Evolutionary conservation across 1,140 invertebrate species (phyloP).

Genomic region (Atta colombica): DNA sequence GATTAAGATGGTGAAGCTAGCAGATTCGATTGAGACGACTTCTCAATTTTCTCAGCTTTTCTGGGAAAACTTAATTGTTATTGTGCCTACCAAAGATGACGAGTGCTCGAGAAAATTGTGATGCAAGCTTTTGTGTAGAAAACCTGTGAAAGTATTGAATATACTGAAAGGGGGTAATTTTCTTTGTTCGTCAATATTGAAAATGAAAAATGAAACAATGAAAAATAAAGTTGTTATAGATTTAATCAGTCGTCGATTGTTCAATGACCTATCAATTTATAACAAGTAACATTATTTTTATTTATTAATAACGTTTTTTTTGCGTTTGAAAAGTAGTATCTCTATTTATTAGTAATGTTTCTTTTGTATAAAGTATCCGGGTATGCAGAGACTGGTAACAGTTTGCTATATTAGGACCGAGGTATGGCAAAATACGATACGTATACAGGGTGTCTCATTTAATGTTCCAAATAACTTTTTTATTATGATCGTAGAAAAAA

Average conservation of each 20-base stretch:
- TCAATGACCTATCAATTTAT: not conserved
- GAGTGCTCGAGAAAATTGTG: not conserved
- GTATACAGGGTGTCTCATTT: too few species aligned
- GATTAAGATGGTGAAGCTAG: not conserved
- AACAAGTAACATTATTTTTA: not conserved
- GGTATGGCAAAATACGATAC: constrained; percentile 57
- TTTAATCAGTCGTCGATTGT: not conserved
- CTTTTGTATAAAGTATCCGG: constrained; percentile 65
- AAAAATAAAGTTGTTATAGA: not conserved
- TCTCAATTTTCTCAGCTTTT: constrained; percentile 4
- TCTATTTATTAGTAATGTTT: not conserved
- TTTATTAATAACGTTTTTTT: constrained; percentile 10
- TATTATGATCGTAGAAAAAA: too few species aligned
- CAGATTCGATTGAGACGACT: not conserved
- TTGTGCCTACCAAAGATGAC: not conserved
- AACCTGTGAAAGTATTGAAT: not conserved
- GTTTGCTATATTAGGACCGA: constrained; percentile 75
- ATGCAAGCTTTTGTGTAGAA: not conserved
- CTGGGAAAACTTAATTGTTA: constrained; percentile 61
- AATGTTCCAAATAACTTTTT: too few species aligned
- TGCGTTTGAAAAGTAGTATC: not conserved
- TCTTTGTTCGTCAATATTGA: not conserved
- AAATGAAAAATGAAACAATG: not conserved
- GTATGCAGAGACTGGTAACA: constrained; percentile 65
- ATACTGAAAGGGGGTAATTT: constrained; percentile 62